A percentile compares a stretch with the other conserved stretches of the same genome.
phyloP scores from a whole-genome alignment of 2,888 invertebrate species.

The Athalia rosae region DNA sequence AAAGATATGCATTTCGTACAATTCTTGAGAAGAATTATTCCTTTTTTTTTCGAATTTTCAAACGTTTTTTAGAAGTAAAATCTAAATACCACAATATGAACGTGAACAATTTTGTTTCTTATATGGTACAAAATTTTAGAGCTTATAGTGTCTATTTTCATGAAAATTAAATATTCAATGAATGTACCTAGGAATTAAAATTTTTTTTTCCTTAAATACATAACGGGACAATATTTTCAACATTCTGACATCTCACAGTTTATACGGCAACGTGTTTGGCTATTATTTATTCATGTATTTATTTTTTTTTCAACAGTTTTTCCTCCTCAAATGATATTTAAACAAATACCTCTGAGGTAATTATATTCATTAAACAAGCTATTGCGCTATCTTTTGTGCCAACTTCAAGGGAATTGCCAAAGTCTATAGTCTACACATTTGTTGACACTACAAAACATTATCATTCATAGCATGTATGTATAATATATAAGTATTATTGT shows the following conservation, averaged over 20 bases:
- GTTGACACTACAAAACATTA: conserved; percentile 2
- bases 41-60: conserved; percentile 23
- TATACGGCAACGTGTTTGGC: no score
- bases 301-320: conserved; percentile 13
- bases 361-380: conserved; percentile 14
- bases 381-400: conserved; percentile 41
- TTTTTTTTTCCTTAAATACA: no score
- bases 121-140: no score
- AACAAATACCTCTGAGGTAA: neutral
- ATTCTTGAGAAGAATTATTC: conserved; percentile 13
- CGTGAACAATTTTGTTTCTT: no score
- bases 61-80: neutral
- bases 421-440: conserved; percentile 9
- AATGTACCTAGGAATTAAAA: no score
- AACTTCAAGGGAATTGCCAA: neutral
- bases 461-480: conserved; percentile 44
- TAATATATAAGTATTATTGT: conserved; percentile 45
- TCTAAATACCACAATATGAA: no score
- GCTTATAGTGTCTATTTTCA: no score
- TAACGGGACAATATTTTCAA: no score
- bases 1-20: conserved; percentile 62
- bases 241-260: no score
- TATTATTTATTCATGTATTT: neutral
- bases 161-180: no score
- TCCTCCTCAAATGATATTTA: conserved; percentile 2